Evolutionary conservation across 2,113 vertebrate genomes (phyloP).

Genomic region (Sciurus niger): DNA sequence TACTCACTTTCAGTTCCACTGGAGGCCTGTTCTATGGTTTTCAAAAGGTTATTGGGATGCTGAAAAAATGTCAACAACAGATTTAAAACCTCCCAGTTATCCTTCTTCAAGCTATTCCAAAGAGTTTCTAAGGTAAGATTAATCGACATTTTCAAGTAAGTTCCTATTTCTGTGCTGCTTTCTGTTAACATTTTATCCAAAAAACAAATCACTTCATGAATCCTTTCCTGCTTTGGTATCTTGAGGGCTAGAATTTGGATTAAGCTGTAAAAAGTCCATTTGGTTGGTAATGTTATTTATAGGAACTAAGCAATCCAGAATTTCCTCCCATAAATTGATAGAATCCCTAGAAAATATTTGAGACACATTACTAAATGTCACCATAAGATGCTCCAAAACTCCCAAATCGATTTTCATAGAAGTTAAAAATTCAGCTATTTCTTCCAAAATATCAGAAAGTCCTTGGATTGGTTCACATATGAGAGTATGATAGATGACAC

Average conservation of each 20-base stretch:
- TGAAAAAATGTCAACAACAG: neutral
- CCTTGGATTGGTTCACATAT: slow-evolving; percentile 15
- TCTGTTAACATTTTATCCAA: neutral
- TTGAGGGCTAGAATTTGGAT: neutral
- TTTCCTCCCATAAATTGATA: slow-evolving; percentile 13
- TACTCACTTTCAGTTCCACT: neutral
- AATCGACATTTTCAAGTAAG: neutral
- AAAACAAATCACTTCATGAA: neutral
- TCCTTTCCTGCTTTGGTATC: neutral
- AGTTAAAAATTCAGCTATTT: slow-evolving; percentile 66
- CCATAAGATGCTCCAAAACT: neutral
- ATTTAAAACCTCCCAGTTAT: slow-evolving; percentile 5
- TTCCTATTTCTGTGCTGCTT: slow-evolving; percentile 16
- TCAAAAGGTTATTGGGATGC: neutral
- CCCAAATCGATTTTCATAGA: slow-evolving; percentile 36
- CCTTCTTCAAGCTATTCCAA: neutral
- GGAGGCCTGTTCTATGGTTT: neutral
- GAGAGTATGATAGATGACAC: neutral
- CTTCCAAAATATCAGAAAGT: slow-evolving; percentile 49
- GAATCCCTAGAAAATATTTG: slow-evolving; percentile 9
- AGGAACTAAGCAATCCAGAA: slow-evolving; percentile 62
- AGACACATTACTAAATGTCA: neutral
- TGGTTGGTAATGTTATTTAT: slow-evolving; percentile 48
- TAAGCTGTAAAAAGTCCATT: slow-evolving; percentile 36
- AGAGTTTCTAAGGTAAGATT: neutral